These are phyloP conservation scores for Psophia crepitans DNA, from an alignment of 2,113 vertebrate genomes.

Conservation along the genomic window DNA sequence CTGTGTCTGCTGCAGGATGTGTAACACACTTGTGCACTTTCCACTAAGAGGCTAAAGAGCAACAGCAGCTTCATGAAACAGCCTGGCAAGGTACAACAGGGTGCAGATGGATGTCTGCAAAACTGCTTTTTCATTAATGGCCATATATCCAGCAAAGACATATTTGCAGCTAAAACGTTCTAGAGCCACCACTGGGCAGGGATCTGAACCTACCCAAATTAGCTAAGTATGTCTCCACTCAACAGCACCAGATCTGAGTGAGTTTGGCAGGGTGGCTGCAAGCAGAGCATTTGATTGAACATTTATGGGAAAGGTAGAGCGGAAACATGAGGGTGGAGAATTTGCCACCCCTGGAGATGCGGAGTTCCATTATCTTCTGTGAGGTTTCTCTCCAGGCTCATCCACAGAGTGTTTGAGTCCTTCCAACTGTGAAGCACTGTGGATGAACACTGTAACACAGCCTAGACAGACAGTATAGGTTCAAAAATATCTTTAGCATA, in stretches of 20 bases:
- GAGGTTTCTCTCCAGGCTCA: neutral
- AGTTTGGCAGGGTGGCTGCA: neutral
- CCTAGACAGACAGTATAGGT: neutral
- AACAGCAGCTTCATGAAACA: neutral
- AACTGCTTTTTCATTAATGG: neutral
- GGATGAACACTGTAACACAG: neutral
- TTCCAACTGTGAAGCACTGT: neutral
- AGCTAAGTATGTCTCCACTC: neutral
- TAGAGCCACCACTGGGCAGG: neutral
- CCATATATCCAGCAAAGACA: neutral
- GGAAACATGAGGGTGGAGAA: neutral
- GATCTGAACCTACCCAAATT: neutral
- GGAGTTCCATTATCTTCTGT: neutral
- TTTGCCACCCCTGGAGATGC: neutral
- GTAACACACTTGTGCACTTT: neutral
- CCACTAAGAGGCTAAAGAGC: neutral
- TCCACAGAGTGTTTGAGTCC: neutral
- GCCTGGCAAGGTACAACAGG: neutral
- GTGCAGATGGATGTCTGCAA: neutral
- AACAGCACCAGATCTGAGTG: neutral
- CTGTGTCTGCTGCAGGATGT: neutral
- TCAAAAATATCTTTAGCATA: neutral
- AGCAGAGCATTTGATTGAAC: neutral
- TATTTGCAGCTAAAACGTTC: neutral
- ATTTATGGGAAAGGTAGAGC: neutral